phyloP scores from a whole-genome alignment of 2,888 invertebrate species.

The Ariolimax columbianus region DNA sequence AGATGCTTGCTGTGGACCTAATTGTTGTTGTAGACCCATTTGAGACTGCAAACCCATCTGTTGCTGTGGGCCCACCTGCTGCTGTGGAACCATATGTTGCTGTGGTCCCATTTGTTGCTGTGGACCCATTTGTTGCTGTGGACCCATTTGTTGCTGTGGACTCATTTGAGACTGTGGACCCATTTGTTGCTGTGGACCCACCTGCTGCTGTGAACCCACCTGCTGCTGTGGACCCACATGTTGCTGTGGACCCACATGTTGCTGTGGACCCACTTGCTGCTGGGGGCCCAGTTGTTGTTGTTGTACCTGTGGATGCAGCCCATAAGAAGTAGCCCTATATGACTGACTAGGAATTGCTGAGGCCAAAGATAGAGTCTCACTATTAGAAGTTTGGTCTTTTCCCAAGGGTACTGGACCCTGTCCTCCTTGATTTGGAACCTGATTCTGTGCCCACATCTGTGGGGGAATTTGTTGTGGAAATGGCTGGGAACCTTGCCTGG shows the following conservation, averaged over 20 bases:
- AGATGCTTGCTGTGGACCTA: background rate
- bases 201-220: background rate
- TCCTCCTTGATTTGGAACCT: conserved; percentile 18
- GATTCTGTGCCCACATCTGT: conserved; percentile 17
- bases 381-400: conserved; percentile 20
- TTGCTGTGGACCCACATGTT: background rate
- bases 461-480: background rate
- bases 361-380: background rate
- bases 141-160: background rate
- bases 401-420: background rate
- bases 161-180: background rate
- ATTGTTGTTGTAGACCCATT: background rate
- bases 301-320: background rate
- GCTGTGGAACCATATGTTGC: too few species aligned
- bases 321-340: background rate
- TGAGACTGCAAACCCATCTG: background rate
- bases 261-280: background rate
- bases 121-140: background rate
- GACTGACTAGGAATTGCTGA: background rate
- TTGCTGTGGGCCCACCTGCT: background rate
- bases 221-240: background rate
- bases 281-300: conserved; percentile 1
- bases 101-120: background rate
- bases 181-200: background rate
- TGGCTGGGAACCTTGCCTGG: background rate